Evolutionary conservation across 2,888 invertebrate species (phyloP).

Genomic region (Andrena trimmerana): DNA sequence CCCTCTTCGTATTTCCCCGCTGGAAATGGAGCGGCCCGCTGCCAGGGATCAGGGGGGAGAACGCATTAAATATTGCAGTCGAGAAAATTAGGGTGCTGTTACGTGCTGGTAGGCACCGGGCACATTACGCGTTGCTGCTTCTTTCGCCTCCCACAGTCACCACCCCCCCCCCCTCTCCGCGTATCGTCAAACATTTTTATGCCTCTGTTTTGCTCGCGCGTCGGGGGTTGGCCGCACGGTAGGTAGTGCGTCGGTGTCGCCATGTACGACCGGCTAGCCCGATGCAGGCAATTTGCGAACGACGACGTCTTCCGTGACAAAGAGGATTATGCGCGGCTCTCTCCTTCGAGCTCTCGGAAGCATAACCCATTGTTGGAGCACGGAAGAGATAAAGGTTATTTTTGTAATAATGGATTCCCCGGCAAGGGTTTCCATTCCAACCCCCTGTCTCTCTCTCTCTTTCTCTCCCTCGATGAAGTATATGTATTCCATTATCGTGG

Average conservation of each 20-base stretch:
- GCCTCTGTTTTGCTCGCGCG: not conserved
- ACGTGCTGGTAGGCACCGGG: conserved; percentile 6
- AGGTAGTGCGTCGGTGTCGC: not conserved
- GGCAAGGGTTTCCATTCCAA: conserved; percentile 33
- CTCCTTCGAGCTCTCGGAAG: conserved; percentile 25
- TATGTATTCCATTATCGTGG: conserved; percentile 44
- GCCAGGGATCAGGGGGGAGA: conserved; percentile 32
- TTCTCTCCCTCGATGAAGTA: conserved; percentile 36
- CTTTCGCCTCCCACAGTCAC: not conserved
- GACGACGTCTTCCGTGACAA: conserved; percentile 57
- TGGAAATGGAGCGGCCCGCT: conserved; percentile 58
- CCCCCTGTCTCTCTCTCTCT: not conserved
- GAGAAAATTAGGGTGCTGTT: conserved; percentile 67
- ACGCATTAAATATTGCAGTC: conserved; percentile 65
- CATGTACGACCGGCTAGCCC: not conserved
- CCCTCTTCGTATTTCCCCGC: conserved; percentile 40
- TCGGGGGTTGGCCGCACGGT: not conserved
- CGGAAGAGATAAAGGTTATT: conserved; percentile 64
- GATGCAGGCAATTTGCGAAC: conserved; percentile 61
- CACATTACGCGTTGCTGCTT: not conserved
- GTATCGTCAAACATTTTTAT: conserved; percentile 38
- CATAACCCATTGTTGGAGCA: conserved; percentile 54
- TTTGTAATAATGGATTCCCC: conserved; percentile 59
- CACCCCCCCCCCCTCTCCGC: not conserved
- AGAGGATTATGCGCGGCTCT: conserved; percentile 51